A percentile compares a stretch with the other conserved stretches of the same genome.
phyloP scores from a whole-genome alignment of 2,797 vertebrate genomes.

The Amniataba percoides region DNA sequence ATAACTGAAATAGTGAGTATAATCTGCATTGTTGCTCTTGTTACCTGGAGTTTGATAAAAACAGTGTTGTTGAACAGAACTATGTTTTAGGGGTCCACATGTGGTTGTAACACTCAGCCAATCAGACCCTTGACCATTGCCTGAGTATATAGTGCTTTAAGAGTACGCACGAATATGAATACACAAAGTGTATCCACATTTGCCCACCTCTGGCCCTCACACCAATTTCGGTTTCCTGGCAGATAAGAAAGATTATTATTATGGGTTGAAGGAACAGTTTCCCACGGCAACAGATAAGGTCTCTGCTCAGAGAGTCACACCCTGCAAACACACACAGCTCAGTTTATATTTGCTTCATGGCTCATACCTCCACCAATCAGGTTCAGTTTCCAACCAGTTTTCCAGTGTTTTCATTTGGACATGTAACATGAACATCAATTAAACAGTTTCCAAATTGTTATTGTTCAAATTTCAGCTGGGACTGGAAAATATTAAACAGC shows the following conservation, averaged over 20 bases:
- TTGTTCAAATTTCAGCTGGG: too few species aligned
- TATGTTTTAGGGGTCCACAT: too few species aligned
- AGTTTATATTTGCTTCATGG: background rate
- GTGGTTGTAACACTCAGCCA: too few species aligned
- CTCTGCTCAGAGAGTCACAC: constrained; percentile 43
- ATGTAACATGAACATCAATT: too few species aligned
- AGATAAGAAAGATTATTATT: constrained; percentile 67
- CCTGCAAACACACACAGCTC: constrained; percentile 24
- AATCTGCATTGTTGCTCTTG: too few species aligned
- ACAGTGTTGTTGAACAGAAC: too few species aligned
- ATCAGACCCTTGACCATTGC: too few species aligned
- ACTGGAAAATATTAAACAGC: too few species aligned
- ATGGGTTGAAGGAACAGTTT: constrained; percentile 62
- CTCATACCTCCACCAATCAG: background rate
- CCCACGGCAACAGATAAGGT: constrained; percentile 58
- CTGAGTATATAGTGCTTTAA: background rate
- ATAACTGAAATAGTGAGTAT: too few species aligned
- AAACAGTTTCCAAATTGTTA: too few species aligned
- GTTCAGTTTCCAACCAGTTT: background rate
- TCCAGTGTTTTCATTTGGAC: background rate
- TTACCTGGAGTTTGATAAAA: too few species aligned
- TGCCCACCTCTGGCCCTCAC: constrained; percentile 9
- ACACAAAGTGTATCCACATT: background rate
- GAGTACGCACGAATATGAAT: background rate
- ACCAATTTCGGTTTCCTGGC: constrained; percentile 45